Conservation (phyloP, 37 sponge, comb jelly and placozoan species). For the Diacarnus erythraeanus region DNA sequence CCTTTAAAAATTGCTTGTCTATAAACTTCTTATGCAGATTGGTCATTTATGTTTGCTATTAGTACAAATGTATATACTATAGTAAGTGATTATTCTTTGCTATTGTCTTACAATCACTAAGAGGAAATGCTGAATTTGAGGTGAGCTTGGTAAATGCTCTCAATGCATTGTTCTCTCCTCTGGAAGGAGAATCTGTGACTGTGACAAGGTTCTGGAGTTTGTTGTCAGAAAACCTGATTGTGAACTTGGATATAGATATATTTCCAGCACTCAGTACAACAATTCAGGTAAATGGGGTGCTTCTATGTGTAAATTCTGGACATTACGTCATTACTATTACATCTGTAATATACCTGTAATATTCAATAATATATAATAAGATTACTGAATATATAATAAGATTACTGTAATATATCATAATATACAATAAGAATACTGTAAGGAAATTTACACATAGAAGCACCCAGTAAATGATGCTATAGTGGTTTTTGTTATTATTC, state of each 20-base stretch:
- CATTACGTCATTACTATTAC: no score
- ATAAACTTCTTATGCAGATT: neutral
- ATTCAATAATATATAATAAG: no score
- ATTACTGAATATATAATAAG: no score
- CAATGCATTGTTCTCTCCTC: neutral
- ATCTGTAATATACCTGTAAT: no score
- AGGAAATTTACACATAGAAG: no score
- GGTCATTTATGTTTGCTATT: neutral
- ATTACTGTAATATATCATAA: no score
- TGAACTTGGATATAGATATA: neutral
- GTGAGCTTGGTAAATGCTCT: neutral
- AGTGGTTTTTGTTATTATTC: no score
- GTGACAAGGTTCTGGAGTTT: conserved; percentile 1
- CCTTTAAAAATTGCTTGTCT: neutral
- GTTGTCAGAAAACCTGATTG: neutral
- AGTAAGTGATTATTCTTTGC: neutral
- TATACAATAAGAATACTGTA: no score
- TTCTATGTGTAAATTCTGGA: no score
- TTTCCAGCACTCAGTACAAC: neutral
- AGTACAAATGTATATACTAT: neutral
- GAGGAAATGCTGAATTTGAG: neutral
- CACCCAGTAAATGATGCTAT: no score
- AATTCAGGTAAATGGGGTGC: no score
- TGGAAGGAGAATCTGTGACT: neutral
- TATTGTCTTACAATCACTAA: neutral